Base-by-base conservation (phyloP, 37 sponge, comb jelly and placozoan species). In the Spongilla lacustris region DNA sequence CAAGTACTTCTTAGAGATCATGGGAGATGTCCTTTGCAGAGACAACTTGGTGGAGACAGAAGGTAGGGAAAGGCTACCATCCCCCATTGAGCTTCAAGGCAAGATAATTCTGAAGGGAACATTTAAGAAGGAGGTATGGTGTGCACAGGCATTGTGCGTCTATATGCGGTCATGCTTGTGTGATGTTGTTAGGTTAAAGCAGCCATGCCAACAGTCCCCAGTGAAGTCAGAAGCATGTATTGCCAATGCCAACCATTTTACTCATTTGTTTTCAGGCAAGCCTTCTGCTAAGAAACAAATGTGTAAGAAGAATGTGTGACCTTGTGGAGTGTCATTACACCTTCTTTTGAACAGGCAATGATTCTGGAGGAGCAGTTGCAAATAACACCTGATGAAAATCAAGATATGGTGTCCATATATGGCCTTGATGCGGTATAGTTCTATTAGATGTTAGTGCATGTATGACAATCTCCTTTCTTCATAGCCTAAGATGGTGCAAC, bases 61-160 rank as follows among this genome's bases (percentile, higher is more conserved):
- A 81, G 76, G 75, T 9, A 72, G 84, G 41, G 84, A 80, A 41
- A 80, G 79, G 28, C 75, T 94, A 24, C 95, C 95, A 9, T 91
- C 95, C 11, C 95, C 95, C 5, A 66, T 76, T 31, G 83, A 91
- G 66, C 86, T 94, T 8, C 88, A 94, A 58, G 82, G 89, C 24
- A 94, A 91, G 83, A 85, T 94, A 41, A 73, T 94, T 25, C 83
- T 94, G 21, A 94, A 94, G 78, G 95, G 89, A 21, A 86, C 89
- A 35, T 80, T 29, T 72, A 82, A 86, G 48, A 26, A 32, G 34
- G 38, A 81, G 58, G 58, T 58, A 24, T 36, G 12, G 32, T 22
- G 35, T 84, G 34, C 36, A 69, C 41, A 13, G 36, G 28, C 50
- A 22, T 66, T 5, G 17, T 69, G 27, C 50, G 17, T 37, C 58